Evolutionary conservation across 2,888 invertebrate genomes (phyloP), one percentile per base, ranked within the genome.

Genomic region (Physocephala rufipes): DNA sequence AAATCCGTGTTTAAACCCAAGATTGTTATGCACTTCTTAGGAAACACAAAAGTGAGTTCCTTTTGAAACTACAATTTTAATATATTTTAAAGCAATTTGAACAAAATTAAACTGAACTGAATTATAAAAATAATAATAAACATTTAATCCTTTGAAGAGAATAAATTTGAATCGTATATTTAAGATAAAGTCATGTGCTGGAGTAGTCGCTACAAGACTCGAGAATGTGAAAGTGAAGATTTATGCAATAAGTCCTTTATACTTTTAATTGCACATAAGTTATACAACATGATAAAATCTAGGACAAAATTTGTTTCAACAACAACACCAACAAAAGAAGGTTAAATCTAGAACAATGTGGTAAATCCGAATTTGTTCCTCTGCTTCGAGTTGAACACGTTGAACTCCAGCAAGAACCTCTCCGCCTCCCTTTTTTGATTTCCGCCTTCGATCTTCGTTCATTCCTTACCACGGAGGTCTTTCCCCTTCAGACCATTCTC

Each of bases 191-290:
- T 49, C 49, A 15, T 49, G 7, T 15, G 2, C n/a, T 49, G 3
- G 12, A n/a, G 49, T n/a, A 2, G 4, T 49, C 16, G n/a, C n/a
- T 19, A 15, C 19, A n/a, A 19, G 7, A n/a, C 12, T 5, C 49
- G 13, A 59, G 28, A 67, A 58, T 58, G 9, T 7, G 36, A 36
- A 36, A 24, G 68, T 68, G 68, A 24, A 36, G 61, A 68, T 15
- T 9, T 4, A 30, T 51, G 61, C 62, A 68, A 68, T 68, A 68
- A 68, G 68, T 61, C 68, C 15, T 13, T 26, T n/a, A 13, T 61
- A 51, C 24, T 51, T 51, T 62, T 68, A 68, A 68, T 62, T 61
- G 68, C 68, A 30, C 61, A 68, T 67, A 67, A 67, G 67, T 67
- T 67, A 59, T 12, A 59, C 26, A 26, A 59, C 24, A 28, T 45